Evolutionary conservation across 1,140 invertebrate species (phyloP).

Genomic region (Lineus longissimus): DNA sequence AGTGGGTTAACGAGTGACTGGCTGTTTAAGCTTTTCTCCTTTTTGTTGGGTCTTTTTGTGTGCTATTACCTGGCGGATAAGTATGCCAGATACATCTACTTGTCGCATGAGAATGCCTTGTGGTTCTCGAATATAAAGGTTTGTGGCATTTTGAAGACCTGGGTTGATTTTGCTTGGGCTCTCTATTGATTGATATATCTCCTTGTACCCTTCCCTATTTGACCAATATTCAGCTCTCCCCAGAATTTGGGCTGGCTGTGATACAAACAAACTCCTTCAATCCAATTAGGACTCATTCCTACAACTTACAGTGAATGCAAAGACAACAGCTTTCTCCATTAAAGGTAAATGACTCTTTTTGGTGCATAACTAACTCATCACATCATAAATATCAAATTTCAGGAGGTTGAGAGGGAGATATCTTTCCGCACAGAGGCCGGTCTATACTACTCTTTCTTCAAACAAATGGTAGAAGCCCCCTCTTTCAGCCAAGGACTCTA

Average conservation of each 20-base stretch:
- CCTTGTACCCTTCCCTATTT: neutral
- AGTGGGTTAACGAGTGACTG: neutral
- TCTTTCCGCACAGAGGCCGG: constrained; percentile 58
- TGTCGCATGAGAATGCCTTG: neutral
- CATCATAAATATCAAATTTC: constrained; percentile 14
- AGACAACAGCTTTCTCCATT: neutral
- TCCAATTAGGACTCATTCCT: too few relatives aligned
- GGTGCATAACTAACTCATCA: neutral
- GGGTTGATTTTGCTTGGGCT: neutral
- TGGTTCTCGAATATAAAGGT: constrained; percentile 4
- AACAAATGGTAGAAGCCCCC: constrained; percentile 53
- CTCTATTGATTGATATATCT: neutral
- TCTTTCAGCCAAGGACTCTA: constrained; percentile 46
- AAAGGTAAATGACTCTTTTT: neutral
- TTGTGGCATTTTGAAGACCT: neutral
- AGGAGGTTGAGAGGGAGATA: constrained; percentile 56
- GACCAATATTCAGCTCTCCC: neutral
- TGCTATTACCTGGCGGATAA: neutral
- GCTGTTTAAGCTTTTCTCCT: neutral
- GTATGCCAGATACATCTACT: neutral
- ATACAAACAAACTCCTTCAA: neutral
- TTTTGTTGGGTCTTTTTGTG: neutral
- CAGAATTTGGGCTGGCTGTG: neutral
- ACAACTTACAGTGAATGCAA: too few relatives aligned
- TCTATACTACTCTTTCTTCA: constrained; percentile 59